Evolutionary conservation across 2,888 invertebrate genomes (phyloP).

Genomic region (Euproctis similis): DNA sequence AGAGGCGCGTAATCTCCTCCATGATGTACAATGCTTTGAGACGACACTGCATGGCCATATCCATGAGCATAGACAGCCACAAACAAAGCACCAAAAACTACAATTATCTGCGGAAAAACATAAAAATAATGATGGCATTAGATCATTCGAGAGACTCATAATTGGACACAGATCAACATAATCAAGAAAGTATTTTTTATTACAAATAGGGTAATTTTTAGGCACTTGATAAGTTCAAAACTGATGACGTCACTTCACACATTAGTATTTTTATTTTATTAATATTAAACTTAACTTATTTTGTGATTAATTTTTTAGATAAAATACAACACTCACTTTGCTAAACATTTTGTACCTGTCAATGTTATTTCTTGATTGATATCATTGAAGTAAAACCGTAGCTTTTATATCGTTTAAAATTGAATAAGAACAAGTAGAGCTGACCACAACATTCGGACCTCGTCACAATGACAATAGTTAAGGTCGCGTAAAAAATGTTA

Average conservation of each 20-base stretch:
- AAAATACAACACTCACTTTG: conserved; percentile 46
- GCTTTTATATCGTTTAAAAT: conserved; percentile 59
- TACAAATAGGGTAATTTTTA: no score
- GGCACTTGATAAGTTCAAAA: no score
- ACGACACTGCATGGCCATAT: conserved; percentile 51
- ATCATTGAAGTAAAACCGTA: conserved; percentile 35
- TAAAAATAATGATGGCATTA: no score
- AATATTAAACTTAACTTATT: no score
- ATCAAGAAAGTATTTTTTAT: no score
- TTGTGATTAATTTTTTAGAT: no score
- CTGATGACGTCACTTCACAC: no score
- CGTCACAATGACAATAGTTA: conserved; percentile 51
- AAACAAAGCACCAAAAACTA: conserved; percentile 57
- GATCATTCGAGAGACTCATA: no score
- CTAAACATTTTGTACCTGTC: conserved; percentile 55
- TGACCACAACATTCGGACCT: conserved; percentile 43
- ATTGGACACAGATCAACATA: no score
- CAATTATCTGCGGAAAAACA: no score
- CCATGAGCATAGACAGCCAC: conserved; percentile 64
- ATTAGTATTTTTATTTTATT: no score
- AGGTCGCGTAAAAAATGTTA: conserved; percentile 50
- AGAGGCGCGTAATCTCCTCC: conserved; percentile 36
- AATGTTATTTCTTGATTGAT: conserved; percentile 50
- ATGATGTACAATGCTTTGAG: conserved; percentile 54
- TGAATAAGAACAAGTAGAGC: conserved; percentile 57